Percentiles rank a stretch among this genome's conserved stretches.
These are phyloP conservation scores for Pheucticus melanocephalus DNA, from an alignment of 2,113 vertebrate species.

Conservation along the genomic window DNA sequence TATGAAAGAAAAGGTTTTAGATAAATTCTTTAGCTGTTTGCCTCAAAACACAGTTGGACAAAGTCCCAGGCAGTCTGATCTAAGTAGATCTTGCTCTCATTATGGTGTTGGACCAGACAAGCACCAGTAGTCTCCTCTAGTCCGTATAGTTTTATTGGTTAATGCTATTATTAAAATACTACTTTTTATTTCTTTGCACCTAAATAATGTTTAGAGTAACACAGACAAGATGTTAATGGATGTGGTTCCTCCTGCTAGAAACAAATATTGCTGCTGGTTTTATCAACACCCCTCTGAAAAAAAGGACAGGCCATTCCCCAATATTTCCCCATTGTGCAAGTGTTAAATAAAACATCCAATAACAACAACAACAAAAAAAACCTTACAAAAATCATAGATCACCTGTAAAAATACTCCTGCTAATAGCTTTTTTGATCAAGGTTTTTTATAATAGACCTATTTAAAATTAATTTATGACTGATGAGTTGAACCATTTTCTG, in stretches of 20 bases:
- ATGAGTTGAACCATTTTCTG: neutral
- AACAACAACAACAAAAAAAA: neutral
- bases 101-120: neutral
- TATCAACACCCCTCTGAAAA: neutral
- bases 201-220: neutral
- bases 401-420: neutral
- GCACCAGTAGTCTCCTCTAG: neutral
- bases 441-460: neutral
- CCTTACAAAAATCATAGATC: neutral
- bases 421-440: neutral
- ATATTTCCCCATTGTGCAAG: neutral
- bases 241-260: neutral
- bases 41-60: neutral
- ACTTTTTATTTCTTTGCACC: neutral
- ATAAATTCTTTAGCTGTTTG: neutral
- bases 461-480: neutral
- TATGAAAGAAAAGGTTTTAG: neutral
- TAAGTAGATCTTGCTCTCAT: neutral
- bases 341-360: neutral
- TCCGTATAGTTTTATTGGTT: neutral
- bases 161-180: neutral
- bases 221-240: neutral
- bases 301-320: neutral
- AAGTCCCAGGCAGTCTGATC: neutral
- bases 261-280: neutral